Evolutionary conservation across 2,797 vertebrate species (phyloP), one percentile per base, ranked within the genome.

Genomic region (Dermochelys coriacea): DNA sequence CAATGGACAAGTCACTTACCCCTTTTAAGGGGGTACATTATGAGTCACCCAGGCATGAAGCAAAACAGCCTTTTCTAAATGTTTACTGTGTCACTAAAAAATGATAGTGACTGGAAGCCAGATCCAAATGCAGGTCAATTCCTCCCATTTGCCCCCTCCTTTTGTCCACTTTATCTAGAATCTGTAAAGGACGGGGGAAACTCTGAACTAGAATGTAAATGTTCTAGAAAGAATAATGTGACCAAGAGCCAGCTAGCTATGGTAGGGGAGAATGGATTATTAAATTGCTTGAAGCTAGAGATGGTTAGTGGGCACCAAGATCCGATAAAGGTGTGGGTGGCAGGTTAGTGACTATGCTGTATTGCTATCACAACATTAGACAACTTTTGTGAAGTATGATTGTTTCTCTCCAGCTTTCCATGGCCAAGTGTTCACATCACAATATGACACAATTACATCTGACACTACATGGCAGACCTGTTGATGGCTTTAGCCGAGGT

Each of bases 331-430:
- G 74, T 5, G 41, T 27, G 29, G 78, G 49, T 16, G 47, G 74
- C 45, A 77, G 2, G 25, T 49, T 0, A 84, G 31, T 50, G 54
- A 15, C 93, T 64, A 31, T 61, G 54, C 10, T 87, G 78, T 9
- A 88, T 1, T 6, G 52, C 68, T 80, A 57, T 25, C 19, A 49
- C 2, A 49, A 12, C 61, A 85, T 78, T 8, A 18, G 90, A 54
- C 2, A 27, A 0, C 0, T 41, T 91, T 79, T 4, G 89, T 18
- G 49, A 0, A 2, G 50, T 85, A 57, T 0, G 0, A 80, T 59
- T 34, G 83, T 41, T 47, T 77, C 50, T 51, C 12, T 55, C 82
- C 59, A 34, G 45, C 54, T 88, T 89, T 79, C 81, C 79, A 34
- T 1, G 5, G 41, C 3, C 75, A 27, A 47, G 74, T 23, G 3